Percentiles rank a stretch among this genome's conserved stretches.
phyloP scores from a whole-genome alignment of 2,797 vertebrate genomes.

The Mormyrus hasselquistii region DNA sequence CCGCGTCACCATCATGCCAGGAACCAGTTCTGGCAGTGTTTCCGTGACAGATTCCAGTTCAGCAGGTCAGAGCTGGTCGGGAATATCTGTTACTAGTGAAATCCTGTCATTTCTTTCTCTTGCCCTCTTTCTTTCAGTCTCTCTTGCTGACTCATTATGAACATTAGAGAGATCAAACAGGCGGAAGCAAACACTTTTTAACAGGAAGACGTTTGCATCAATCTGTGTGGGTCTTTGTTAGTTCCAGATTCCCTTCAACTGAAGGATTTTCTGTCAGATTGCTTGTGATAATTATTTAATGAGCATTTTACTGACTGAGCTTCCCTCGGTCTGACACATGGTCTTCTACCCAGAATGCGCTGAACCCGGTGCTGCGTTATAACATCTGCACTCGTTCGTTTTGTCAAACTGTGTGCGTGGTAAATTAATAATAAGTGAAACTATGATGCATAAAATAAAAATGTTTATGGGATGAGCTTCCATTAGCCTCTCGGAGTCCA shows the following conservation, averaged over 20 bases:
- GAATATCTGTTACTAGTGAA: not conserved
- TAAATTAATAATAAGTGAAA: conserved; percentile 9
- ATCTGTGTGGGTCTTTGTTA: not conserved
- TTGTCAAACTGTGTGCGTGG: not conserved
- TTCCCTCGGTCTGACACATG: conserved; percentile 51
- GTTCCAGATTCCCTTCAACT: conserved; percentile 30
- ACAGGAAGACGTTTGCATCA: not conserved
- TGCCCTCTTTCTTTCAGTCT: not conserved
- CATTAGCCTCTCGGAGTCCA: conserved; percentile 62
- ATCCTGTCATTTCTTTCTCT: not conserved
- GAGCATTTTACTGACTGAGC: not conserved
- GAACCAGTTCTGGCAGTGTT: not conserved
- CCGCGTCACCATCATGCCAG: not conserved
- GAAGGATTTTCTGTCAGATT: conserved; percentile 51
- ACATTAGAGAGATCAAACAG: not conserved
- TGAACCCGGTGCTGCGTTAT: not conserved
- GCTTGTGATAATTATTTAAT: conserved; percentile 29
- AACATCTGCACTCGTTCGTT: not conserved
- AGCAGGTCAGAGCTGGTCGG: not conserved
- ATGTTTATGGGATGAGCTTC: conserved; percentile 59
- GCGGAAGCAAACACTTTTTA: not conserved
- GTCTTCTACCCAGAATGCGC: not conserved
- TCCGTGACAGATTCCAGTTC: not conserved
- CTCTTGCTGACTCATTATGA: not conserved
- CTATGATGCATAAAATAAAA: not conserved